A percentile compares a stretch with the other conserved stretches of the same genome.
Evolutionary conservation across 2,888 invertebrate genomes (phyloP).

Genomic region (Mycalesis mineus): DNA sequence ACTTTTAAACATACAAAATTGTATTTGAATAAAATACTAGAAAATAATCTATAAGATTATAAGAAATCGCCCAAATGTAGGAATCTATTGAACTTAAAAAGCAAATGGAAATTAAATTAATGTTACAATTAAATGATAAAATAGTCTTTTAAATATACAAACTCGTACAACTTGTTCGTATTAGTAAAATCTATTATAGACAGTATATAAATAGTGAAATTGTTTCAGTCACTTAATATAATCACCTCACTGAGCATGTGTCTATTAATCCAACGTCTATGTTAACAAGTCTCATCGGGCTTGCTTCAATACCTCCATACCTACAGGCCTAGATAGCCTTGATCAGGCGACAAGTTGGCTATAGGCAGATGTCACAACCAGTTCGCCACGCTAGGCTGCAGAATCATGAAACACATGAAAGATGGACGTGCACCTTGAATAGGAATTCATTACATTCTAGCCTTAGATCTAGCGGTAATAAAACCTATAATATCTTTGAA

Average conservation of each 20-base stretch:
- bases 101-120: no score
- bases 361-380: conserved; percentile 43
- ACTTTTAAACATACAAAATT: background rate
- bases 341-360: conserved; percentile 24
- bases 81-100: no score
- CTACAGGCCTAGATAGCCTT: conserved; percentile 25
- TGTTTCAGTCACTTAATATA: conserved; percentile 24
- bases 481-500: conserved; percentile 39
- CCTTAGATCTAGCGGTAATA: background rate
- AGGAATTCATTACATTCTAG: conserved; percentile 5
- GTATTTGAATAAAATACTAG: no score
- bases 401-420: conserved; percentile 1
- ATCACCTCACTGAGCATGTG: conserved; percentile 24
- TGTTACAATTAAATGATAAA: no score
- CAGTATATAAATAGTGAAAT: background rate
- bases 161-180: no score
- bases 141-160: no score
- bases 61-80: no score
- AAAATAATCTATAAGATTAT: no score
- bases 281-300: conserved; percentile 26
- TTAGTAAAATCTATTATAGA: no score
- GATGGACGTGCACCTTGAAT: background rate
- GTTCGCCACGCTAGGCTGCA: conserved; percentile 26
- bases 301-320: conserved; percentile 16
- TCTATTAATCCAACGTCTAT: conserved; percentile 27